Conservation (phyloP, 2,797 vertebrate genomes). For the Pelochelys cantorii region DNA sequence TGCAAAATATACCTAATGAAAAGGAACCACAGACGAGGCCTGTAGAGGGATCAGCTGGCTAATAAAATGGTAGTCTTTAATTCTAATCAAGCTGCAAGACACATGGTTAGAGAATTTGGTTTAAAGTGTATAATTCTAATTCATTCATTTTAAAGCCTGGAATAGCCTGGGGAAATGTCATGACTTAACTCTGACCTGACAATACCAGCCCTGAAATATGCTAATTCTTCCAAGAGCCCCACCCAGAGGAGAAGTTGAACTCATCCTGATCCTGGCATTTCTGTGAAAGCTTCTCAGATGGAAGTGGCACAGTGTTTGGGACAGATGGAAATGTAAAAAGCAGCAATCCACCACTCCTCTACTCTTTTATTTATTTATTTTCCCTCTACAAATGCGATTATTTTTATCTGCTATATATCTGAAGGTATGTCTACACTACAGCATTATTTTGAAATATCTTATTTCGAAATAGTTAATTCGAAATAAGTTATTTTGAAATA, state of each 20-base stretch:
- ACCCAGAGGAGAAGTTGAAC: neutral
- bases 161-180: neutral
- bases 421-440: too few species aligned
- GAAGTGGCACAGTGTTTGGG: neutral
- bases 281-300: neutral
- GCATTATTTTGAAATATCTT: too few species aligned
- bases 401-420: neutral
- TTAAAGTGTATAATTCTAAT: neutral
- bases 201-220: neutral
- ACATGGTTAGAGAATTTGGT: conserved; percentile 20
- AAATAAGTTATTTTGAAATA: too few species aligned
- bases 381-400: neutral
- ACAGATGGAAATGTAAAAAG: neutral
- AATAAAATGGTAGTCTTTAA: conserved; percentile 27
- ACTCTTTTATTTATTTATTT: neutral
- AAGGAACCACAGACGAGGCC: neutral
- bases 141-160: neutral
- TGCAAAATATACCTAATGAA: neutral
- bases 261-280: neutral
- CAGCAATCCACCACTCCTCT: neutral
- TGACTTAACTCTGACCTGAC: neutral
- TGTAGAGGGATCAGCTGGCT: conserved; percentile 26
- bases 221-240: neutral
- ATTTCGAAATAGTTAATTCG: too few species aligned
- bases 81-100: conserved; percentile 29